Evolutionary conservation across 2,888 invertebrate genomes (phyloP).

Genomic region (Diogma glabrata): DNA sequence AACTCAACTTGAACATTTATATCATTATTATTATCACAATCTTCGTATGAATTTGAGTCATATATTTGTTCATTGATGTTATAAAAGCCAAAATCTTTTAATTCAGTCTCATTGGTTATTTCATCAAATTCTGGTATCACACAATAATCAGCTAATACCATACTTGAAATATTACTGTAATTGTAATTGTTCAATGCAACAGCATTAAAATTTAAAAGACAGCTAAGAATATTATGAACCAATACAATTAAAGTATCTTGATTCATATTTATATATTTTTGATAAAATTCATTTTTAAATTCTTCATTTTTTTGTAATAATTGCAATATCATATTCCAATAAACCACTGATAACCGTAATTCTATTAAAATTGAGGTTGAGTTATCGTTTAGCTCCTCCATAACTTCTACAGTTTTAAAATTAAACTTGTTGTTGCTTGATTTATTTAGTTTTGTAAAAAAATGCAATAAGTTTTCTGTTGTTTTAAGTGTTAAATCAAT

Average conservation of each 20-base stretch:
- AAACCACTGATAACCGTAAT: conserved; percentile 24
- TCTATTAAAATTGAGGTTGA: background rate
- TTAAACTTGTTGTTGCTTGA: background rate
- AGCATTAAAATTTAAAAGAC: conserved; percentile 25
- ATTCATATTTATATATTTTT: conserved; percentile 24
- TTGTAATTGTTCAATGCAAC: background rate
- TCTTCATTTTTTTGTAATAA: conserved; percentile 29
- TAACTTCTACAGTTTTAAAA: background rate
- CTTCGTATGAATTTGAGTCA: no score
- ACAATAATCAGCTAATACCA: conserved; percentile 7
- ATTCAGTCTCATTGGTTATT: conserved; percentile 5
- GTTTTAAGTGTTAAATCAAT: conserved; percentile 20
- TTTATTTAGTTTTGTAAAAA: conserved; percentile 10
- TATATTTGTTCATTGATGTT: no score
- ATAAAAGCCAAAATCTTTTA: no score
- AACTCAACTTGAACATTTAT: no score
- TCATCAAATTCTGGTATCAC: conserved; percentile 4
- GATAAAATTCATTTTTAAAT: conserved; percentile 30
- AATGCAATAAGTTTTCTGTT: conserved; percentile 13
- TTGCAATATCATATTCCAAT: conserved; percentile 34
- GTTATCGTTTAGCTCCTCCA: no score
- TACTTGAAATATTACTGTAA: no score
- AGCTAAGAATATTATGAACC: conserved; percentile 24
- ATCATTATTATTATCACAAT: no score
- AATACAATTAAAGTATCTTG: conserved; percentile 13